These are phyloP conservation scores for Allobates femoralis DNA, from an alignment of 2,797 vertebrate genomes.

Conservation along the genomic window DNA sequence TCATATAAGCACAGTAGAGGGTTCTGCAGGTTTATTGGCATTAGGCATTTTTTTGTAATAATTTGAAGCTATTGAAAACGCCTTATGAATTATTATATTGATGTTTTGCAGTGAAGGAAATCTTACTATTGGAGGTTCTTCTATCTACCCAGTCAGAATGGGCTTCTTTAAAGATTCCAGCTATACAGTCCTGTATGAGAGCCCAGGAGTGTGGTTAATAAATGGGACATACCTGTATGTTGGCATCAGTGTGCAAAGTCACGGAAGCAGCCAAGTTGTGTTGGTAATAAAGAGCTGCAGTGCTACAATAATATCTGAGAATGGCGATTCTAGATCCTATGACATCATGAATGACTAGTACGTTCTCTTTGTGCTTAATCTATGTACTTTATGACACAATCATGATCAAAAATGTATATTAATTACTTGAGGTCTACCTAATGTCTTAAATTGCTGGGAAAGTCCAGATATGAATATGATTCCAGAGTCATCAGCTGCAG, in stretches of 20 bases:
- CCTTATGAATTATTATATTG: too few species aligned
- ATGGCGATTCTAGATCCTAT: neutral
- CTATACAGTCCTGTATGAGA: neutral
- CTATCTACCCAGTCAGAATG: neutral
- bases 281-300: neutral
- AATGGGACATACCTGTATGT: neutral
- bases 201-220: neutral
- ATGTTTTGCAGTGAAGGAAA: neutral
- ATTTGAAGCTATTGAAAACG: too few species aligned
- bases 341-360: neutral
- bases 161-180: neutral
- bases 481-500: too few species aligned
- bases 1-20: too few species aligned
- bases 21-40: too few species aligned
- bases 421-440: too few species aligned
- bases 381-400: neutral
- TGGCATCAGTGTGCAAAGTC: neutral
- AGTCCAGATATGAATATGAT: too few species aligned
- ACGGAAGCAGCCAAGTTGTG: neutral
- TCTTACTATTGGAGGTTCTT: neutral
- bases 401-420: too few species aligned
- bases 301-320: neutral
- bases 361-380: neutral
- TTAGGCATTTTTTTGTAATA: too few species aligned
- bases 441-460: too few species aligned